phyloP scores from a whole-genome alignment of 1,140 invertebrate species.

The Zaprionus gabonicus region DNA sequence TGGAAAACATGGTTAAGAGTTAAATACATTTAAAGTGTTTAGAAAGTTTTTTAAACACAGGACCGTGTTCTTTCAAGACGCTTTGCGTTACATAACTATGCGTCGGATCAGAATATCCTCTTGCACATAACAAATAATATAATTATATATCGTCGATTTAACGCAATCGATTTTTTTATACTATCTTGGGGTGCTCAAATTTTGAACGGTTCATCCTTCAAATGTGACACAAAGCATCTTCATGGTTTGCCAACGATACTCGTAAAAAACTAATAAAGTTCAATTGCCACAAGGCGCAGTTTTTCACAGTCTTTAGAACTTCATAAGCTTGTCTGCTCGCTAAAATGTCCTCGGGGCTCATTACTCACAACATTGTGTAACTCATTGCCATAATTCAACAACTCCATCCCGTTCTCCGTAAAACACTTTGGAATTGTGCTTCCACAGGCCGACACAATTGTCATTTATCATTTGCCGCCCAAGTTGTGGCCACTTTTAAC shows the following conservation, averaged over 20 bases:
- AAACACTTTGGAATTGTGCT: conserved; percentile 50
- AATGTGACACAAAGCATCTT: not conserved
- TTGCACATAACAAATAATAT: no score
- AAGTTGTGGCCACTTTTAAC: conserved; percentile 52
- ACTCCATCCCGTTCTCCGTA: conserved; percentile 14
- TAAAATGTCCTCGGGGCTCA: conserved; percentile 5
- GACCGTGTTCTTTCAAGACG: no score
- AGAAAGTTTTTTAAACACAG: no score
- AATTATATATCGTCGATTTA: no score
- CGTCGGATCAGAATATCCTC: no score
- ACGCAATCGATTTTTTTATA: no score
- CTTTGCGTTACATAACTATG: no score
- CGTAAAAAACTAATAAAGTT: conserved; percentile 6
- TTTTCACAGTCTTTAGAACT: not conserved
- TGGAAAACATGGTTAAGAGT: no score
- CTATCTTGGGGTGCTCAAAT: not conserved
- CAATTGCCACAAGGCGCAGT: conserved; percentile 1
- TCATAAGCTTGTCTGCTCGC: conserved; percentile 1
- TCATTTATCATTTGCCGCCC: conserved; percentile 59
- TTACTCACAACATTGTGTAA: conserved; percentile 33
- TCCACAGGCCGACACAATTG: conserved; percentile 44
- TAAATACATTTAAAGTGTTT: no score
- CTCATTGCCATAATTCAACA: conserved; percentile 29
- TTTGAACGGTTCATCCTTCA: not conserved
- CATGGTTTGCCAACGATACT: not conserved